Conservation (phyloP, 2,797 vertebrate species). For the Onychomys arenicola region DNA sequence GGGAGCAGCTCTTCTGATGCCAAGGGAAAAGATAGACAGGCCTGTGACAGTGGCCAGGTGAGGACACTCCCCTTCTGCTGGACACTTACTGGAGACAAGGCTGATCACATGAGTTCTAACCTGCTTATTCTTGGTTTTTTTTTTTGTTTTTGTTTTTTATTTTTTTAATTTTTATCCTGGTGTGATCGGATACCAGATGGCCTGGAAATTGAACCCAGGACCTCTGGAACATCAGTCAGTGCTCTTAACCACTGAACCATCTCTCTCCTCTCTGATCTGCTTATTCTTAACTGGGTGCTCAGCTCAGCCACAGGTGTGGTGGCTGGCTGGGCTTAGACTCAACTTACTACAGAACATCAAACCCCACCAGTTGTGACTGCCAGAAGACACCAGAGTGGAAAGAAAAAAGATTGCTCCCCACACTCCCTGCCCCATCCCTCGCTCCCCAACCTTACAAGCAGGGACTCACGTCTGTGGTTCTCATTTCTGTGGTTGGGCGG, state of each 20-base stretch:
- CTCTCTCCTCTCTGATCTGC: conserved; percentile 64
- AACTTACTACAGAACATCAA: conserved; percentile 62
- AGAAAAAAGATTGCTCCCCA: not conserved
- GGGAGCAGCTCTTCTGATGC: conserved; percentile 59
- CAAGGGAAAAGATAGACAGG: conserved; percentile 33
- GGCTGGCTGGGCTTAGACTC: conserved; percentile 76
- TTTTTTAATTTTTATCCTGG: no score
- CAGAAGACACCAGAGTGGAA: not conserved
- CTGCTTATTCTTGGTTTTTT: conserved; percentile 75
- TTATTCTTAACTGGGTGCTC: conserved; percentile 78
- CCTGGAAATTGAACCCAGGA: no score
- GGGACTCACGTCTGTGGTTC: conserved; percentile 96
- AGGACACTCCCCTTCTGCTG: conserved; percentile 60
- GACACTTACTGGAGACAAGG: conserved; percentile 73
- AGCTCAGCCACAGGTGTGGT: conserved; percentile 69
- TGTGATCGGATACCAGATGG: not conserved
- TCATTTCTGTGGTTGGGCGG: conserved; percentile 92
- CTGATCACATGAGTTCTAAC: conserved; percentile 77
- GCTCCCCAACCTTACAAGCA: not conserved
- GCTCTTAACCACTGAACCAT: no score
- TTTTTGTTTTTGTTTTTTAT: no score
- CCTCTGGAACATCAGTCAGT: no score
- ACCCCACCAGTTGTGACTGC: conserved; percentile 49
- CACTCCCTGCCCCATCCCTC: not conserved
- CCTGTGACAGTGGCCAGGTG: conserved; percentile 63